Evolutionary conservation across 2,113 vertebrate species (phyloP).

Genomic region (Ochotona curzoniae): DNA sequence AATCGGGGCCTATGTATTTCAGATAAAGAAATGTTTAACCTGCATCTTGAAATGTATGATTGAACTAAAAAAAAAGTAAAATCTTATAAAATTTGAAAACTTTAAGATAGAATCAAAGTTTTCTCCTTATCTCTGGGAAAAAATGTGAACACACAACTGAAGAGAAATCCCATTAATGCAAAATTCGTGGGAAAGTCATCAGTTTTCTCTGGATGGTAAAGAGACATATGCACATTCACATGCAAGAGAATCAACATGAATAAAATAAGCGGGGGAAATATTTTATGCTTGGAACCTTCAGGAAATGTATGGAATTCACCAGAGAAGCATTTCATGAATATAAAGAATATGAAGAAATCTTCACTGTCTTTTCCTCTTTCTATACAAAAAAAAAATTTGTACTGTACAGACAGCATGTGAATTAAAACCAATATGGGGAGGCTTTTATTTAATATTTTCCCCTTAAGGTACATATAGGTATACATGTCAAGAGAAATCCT

Average conservation of each 20-base stretch:
- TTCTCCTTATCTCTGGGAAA: not conserved
- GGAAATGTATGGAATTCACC: not conserved
- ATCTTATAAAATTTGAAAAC: not conserved
- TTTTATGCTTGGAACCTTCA: not conserved
- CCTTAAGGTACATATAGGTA: not conserved
- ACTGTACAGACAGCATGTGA: not conserved
- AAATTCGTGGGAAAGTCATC: not conserved
- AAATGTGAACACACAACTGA: not conserved
- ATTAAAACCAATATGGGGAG: not conserved
- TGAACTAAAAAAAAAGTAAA: not conserved
- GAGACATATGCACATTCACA: not conserved
- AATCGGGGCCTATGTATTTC: not conserved
- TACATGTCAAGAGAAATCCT: not conserved
- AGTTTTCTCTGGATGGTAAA: not conserved
- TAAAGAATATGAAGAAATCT: not conserved
- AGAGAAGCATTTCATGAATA: not conserved
- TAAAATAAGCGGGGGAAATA: not conserved
- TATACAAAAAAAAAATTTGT: not conserved
- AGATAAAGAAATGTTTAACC: not conserved
- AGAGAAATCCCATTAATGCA: not conserved
- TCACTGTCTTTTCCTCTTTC: not conserved
- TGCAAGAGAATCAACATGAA: not conserved
- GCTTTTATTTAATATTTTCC: not conserved
- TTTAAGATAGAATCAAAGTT: not conserved
- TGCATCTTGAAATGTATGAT: not conserved